A percentile compares a stretch with the other conserved stretches of the same genome.
These are phyloP conservation scores for Amblyteles armatorius DNA, from an alignment of 2,888 invertebrate species.

Conservation along the genomic window DNA sequence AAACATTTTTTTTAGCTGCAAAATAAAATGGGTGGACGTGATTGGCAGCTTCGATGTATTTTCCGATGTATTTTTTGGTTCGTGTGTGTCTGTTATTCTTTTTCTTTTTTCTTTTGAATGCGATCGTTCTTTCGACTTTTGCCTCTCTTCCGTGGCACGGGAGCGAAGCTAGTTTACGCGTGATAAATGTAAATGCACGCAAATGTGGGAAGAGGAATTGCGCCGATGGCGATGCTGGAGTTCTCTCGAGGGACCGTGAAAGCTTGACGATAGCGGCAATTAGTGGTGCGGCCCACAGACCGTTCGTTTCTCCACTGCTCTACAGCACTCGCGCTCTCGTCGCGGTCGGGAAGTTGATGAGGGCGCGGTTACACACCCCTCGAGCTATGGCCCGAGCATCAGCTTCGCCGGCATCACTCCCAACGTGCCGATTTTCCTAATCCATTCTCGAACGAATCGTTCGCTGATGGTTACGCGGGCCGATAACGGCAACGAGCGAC, in stretches of 20 bases:
- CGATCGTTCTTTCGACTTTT: neutral
- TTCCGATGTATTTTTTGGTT: neutral
- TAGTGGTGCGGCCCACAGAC: constrained; percentile 72
- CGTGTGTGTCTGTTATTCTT: neutral
- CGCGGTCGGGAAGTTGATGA: constrained; percentile 74
- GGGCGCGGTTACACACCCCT: constrained; percentile 69
- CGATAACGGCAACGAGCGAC: constrained; percentile 57
- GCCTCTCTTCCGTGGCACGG: neutral
- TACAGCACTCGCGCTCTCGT: constrained; percentile 60
- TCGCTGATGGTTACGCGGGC: constrained; percentile 47
- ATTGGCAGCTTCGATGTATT: neutral
- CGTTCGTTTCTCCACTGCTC: constrained; percentile 62
- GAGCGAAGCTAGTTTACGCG: constrained; percentile 23
- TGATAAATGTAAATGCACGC: constrained; percentile 73
- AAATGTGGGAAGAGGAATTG: constrained; percentile 72
- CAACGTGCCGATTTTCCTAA: constrained; percentile 66
- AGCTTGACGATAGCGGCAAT: constrained; percentile 77
- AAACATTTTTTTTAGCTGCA: neutral
- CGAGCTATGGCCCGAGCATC: constrained; percentile 49
- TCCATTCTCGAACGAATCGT: constrained; percentile 68
- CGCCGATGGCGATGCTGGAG: constrained; percentile 62
- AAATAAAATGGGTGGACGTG: neutral
- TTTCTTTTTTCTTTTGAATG: constrained; percentile 7
- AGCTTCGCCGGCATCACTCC: constrained; percentile 51
- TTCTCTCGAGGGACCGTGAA: constrained; percentile 50